These are phyloP conservation scores for Dendronephthya gigantea DNA, from an alignment of 64 coral and sea anemone genomes.

Conservation along the genomic window DNA sequence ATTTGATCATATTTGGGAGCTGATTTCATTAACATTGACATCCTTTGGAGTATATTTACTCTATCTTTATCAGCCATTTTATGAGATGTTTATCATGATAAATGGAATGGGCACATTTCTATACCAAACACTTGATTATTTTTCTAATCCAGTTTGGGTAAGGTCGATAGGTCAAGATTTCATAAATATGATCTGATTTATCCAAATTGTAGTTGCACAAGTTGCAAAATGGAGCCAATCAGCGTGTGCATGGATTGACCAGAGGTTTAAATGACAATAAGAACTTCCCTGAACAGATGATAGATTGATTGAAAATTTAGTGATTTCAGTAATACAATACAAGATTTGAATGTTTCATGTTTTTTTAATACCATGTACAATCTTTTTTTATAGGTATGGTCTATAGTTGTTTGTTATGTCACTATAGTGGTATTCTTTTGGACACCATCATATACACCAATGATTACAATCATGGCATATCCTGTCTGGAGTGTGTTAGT, in stretches of 20 bases:
- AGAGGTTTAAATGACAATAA: too few species aligned
- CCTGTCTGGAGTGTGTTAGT: slow-evolving; percentile 88
- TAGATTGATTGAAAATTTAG: too few species aligned
- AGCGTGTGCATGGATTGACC: too few species aligned
- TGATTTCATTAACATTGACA: slow-evolving; percentile 43
- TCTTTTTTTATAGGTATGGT: slow-evolving; percentile 59
- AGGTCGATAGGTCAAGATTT: slow-evolving; percentile 8
- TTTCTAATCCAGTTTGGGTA: slow-evolving; percentile 70
- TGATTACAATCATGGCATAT: slow-evolving; percentile 55
- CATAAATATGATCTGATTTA: too few species aligned
- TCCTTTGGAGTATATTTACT: slow-evolving; percentile 44
- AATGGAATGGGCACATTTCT: slow-evolving; percentile 34
- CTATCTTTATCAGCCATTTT: slow-evolving; percentile 71
- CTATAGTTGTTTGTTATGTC: slow-evolving; percentile 50
- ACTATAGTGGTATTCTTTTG: slow-evolving; percentile 68
- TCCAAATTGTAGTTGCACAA: too few species aligned
- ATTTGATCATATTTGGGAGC: slow-evolving; percentile 44
- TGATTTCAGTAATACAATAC: too few species aligned
- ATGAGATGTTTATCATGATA: slow-evolving; percentile 66
- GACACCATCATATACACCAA: slow-evolving; percentile 54
- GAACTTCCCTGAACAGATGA: too few species aligned
- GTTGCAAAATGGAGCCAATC: too few species aligned
- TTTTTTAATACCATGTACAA: not conserved
- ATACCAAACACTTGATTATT: slow-evolving; percentile 69
- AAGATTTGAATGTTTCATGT: too few species aligned